Evolutionary conservation across 2,797 vertebrate species (phyloP).

Genomic region (Falco peregrinus): DNA sequence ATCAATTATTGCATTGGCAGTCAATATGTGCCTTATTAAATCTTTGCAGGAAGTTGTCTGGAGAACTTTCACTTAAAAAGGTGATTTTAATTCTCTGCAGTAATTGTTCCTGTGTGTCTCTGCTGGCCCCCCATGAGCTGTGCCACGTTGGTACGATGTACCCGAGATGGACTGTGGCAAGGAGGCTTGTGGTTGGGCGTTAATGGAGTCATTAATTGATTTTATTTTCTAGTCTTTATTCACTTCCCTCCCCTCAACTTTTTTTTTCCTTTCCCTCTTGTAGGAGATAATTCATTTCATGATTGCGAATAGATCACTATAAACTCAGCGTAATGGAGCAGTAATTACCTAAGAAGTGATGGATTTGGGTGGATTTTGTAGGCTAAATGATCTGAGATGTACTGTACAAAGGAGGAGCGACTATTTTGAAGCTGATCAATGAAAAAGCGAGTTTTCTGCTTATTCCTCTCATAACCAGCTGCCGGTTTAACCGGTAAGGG

Average conservation of each 20-base stretch:
- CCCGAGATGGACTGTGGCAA: not conserved
- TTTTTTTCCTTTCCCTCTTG: not conserved
- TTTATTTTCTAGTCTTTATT: constrained; percentile 32
- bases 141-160: not conserved
- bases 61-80: not conserved
- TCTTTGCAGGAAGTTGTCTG: not conserved
- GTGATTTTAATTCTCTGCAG: constrained; percentile 30
- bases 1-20: constrained; percentile 53
- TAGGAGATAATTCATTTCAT: constrained; percentile 31
- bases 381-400: constrained; percentile 20
- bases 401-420: not conserved
- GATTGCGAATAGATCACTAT: constrained; percentile 54
- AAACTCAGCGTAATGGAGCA: constrained; percentile 65
- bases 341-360: constrained; percentile 71
- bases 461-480: not conserved
- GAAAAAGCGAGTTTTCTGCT: not conserved
- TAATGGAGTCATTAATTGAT: constrained; percentile 27
- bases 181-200: not conserved
- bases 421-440: constrained; percentile 32
- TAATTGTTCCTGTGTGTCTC: not conserved
- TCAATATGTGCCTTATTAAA: constrained; percentile 37
- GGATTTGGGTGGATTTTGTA: constrained; percentile 45
- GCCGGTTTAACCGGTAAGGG: constrained; percentile 3
- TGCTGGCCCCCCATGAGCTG: not conserved
- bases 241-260: not conserved